Conservation (phyloP, 2,888 invertebrate species). For the Andrena trimmerana region DNA sequence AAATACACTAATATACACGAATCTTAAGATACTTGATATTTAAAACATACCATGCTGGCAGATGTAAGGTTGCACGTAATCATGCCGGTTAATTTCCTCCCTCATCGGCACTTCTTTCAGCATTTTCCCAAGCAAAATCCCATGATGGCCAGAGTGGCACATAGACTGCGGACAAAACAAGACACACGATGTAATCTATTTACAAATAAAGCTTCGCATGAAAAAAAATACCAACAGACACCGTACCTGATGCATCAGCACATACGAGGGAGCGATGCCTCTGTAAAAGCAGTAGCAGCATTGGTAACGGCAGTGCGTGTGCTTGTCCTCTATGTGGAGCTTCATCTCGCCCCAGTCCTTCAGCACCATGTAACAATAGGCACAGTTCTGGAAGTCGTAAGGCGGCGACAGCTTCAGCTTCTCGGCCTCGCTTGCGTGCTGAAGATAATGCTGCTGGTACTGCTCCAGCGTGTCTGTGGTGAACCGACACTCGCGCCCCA, state of each 20-base stretch:
- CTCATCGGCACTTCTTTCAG: conserved; percentile 61
- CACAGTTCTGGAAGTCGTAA: conserved; percentile 86
- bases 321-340: conserved; percentile 88
- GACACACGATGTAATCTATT: background rate
- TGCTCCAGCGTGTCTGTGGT: conserved; percentile 81
- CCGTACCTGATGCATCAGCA: conserved; percentile 87
- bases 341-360: conserved; percentile 85
- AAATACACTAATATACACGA: background rate
- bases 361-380: conserved; percentile 87
- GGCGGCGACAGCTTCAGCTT: conserved; percentile 80
- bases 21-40: background rate
- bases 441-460: conserved; percentile 84
- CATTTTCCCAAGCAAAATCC: conserved; percentile 64
- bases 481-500: conserved; percentile 86
- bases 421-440: conserved; percentile 74
- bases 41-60: conserved; percentile 78
- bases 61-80: conserved; percentile 78
- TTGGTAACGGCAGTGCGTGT: conserved; percentile 88
- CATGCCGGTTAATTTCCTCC: conserved; percentile 75
- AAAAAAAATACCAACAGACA: background rate
- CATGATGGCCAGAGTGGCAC: conserved; percentile 64
- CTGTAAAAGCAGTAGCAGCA: conserved; percentile 90
- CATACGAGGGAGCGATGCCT: conserved; percentile 87
- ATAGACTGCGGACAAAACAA: conserved; percentile 60
- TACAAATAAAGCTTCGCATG: background rate